A percentile compares a stretch with the other conserved stretches of the same genome.
Conservation (phyloP, 2,113 vertebrate genomes). For the Arvicanthis niloticus region DNA sequence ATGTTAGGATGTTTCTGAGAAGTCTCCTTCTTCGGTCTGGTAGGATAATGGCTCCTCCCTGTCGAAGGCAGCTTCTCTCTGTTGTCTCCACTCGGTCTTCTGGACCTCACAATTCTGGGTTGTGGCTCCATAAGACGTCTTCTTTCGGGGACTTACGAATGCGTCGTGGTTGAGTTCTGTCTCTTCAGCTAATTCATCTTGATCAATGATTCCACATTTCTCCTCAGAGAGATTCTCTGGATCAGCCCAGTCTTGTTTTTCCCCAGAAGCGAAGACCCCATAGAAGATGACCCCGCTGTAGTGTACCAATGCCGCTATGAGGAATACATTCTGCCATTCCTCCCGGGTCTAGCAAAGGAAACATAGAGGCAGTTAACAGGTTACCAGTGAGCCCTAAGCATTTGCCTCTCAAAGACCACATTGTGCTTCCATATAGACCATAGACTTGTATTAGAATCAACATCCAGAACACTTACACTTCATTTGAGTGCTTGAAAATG, state of each 20-base stretch:
- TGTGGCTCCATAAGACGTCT: conserved; percentile 92
- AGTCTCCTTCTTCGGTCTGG: conserved; percentile 90
- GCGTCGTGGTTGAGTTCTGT: conserved; percentile 91
- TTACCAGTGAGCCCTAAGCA: neutral
- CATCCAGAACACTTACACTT: neutral
- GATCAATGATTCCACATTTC: conserved; percentile 94
- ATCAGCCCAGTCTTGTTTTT: conserved; percentile 98
- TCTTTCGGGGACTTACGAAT: conserved; percentile 88
- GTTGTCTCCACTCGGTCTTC: conserved; percentile 89
- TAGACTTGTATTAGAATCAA: neutral
- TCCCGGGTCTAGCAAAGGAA: conserved; percentile 92
- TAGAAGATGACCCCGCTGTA: conserved; percentile 98
- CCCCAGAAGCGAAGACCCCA: conserved; percentile 97
- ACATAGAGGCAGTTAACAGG: conserved; percentile 19
- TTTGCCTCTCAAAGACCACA: neutral
- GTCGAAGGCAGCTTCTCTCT: conserved; percentile 87
- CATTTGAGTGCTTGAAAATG: neutral
- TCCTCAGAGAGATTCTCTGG: conserved; percentile 95
- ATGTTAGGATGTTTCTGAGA: conserved; percentile 89
- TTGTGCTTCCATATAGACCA: neutral
- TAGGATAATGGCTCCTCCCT: conserved; percentile 88
- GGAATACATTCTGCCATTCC: conserved; percentile 98
- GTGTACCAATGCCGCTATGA: conserved; percentile 97
- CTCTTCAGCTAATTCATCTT: conserved; percentile 96
- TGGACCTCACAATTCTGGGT: conserved; percentile 87